phyloP scores from a whole-genome alignment of 2,113 vertebrate genomes.

The Callospermophilus lateralis region DNA sequence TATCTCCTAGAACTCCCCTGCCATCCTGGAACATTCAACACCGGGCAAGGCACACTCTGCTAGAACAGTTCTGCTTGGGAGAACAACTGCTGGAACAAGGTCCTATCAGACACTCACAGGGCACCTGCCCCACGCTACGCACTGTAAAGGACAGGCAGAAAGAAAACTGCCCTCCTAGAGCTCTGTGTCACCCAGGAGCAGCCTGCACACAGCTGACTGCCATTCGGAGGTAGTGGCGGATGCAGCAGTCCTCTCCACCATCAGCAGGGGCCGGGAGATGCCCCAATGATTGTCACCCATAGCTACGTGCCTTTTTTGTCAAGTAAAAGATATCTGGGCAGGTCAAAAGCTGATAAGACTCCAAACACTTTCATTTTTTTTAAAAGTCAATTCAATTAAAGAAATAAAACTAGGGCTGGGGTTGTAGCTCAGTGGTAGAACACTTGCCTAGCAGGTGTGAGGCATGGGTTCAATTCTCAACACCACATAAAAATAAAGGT shows the following conservation, averaged over 20 bases:
- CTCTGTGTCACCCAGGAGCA: too few relatives aligned
- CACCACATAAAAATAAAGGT: too few relatives aligned
- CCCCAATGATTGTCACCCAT: not conserved
- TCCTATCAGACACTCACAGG: not conserved
- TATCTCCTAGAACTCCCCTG: rapidly evolving
- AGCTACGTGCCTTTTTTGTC: not conserved
- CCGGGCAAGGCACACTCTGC: not conserved
- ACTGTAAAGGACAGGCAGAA: not conserved
- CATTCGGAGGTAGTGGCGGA: not conserved
- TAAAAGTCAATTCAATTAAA: not conserved
- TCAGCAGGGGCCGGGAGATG: rapidly evolving
- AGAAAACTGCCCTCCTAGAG: not conserved
- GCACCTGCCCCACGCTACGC: not conserved
- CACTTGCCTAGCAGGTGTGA: too few relatives aligned
- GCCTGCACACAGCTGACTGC: not conserved
- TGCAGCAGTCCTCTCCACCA: not conserved
- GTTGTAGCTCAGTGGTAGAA: too few relatives aligned
- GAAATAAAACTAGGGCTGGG: not conserved
- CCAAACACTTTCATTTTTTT: not conserved
- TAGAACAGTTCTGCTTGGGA: not conserved
- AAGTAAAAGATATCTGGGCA: not conserved
- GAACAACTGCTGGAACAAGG: not conserved
- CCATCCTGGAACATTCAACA: not conserved
- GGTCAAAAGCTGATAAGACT: too few relatives aligned
- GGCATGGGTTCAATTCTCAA: too few relatives aligned